Evolutionary conservation across 2,888 invertebrate species (phyloP), one percentile per base, ranked within the genome.

Genomic region (Patella pellucida): DNA sequence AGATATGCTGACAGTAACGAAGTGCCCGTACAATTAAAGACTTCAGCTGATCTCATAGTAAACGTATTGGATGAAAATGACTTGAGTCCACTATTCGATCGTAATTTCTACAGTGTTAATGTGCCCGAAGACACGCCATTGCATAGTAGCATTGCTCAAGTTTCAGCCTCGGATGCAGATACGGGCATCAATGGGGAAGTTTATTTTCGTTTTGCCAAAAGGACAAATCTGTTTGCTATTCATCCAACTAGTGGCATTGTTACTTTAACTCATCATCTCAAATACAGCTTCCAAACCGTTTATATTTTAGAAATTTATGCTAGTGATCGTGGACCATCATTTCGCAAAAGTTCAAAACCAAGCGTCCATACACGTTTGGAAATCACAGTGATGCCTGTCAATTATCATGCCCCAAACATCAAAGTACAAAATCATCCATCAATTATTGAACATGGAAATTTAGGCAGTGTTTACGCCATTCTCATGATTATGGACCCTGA

Each of bases 131-230:
- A 98, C 90, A 94, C 95, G 77, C 94, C 96, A 15, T 92, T 96
- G 76, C 96, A 97, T 91, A 93, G 94, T 75, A 96, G 95, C 90
- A 93, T 97, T 77, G 92, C 95, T 56, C 87, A 88, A 79, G 92
- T 93, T 15, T 91, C 94, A 54, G 99, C 98, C 0, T 97, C 97
- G 88, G 99, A 99, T 92, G 98, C 99, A 4, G 99, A 99, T 91
- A 92, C 96, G 54, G 99, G 98, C 3, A 93, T 96, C 85, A 99
- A 99, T 91, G 97, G 98, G 0, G 97, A 98, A 92, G 96, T 99
- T 85, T 98, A 98, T 92, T 99, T 98, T 92, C 97, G 96, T 90
- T 94, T 99, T 86, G 93, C 94, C 72, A 94, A 95, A 84, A 93
- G 94, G 77, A 96, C 95, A 69, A 85, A 87, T 7, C 78, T 82